These are phyloP conservation scores for Cheilosia impressa DNA, from an alignment of 2,888 invertebrate species.

Conservation along the genomic window DNA sequence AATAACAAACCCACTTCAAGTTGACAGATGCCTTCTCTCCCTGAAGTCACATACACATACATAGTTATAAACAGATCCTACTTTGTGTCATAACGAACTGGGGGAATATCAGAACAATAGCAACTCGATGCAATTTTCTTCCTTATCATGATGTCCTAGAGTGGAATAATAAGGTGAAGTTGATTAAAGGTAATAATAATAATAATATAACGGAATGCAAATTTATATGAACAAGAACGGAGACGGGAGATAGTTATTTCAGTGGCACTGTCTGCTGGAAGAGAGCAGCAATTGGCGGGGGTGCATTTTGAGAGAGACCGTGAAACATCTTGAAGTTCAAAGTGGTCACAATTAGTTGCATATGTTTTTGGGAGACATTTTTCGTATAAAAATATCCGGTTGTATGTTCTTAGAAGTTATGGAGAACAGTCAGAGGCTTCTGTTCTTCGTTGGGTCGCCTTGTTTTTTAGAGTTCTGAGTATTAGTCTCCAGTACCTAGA, in stretches of 20 bases:
- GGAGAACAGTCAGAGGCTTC: too few relatives aligned
- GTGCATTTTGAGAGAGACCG: too few relatives aligned
- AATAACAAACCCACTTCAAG: conserved; percentile 7
- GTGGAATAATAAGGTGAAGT: conserved; percentile 35
- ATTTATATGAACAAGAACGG: not conserved
- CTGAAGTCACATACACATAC: conserved; percentile 6
- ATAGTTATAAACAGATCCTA: not conserved
- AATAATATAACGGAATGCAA: conserved; percentile 23
- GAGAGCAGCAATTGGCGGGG: too few relatives aligned
- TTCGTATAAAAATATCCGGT: too few relatives aligned
- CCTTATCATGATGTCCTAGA: conserved; percentile 28
- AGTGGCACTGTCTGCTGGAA: too few relatives aligned
- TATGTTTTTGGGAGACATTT: too few relatives aligned
- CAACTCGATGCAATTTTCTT: conserved; percentile 22
- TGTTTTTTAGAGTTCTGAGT: too few relatives aligned
- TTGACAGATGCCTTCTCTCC: conserved; percentile 17
- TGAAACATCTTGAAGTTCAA: too few relatives aligned
- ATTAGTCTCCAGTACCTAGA: too few relatives aligned
- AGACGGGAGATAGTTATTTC: not conserved
- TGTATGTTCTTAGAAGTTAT: too few relatives aligned
- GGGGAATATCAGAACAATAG: conserved; percentile 34
- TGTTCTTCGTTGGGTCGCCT: too few relatives aligned
- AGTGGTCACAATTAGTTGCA: too few relatives aligned
- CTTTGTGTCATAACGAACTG: conserved; percentile 22
- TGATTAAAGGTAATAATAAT: conserved; percentile 5